phyloP scores from a whole-genome alignment of 2,888 invertebrate genomes.

The Sminthurides aquaticus region DNA sequence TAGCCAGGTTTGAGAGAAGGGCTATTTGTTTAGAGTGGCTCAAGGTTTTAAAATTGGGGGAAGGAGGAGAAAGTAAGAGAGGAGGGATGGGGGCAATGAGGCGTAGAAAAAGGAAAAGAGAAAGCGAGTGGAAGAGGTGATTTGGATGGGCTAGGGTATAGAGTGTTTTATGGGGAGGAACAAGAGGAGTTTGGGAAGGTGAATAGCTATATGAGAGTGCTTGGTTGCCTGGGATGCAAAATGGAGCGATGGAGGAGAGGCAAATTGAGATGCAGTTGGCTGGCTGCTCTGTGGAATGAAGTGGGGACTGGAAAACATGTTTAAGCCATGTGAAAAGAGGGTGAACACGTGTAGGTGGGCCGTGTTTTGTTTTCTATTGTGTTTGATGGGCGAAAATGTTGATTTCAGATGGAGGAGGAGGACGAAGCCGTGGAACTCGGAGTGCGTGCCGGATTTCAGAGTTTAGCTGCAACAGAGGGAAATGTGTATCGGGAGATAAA shows the following conservation, averaged over 20 bases:
- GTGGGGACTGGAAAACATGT: neutral
- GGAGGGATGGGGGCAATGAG: neutral
- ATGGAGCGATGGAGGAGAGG: neutral
- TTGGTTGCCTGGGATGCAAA: too few relatives aligned
- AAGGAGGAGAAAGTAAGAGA: too few relatives aligned
- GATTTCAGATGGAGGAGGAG: neutral
- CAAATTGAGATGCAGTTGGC: neutral
- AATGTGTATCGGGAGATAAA: constrained; percentile 68
- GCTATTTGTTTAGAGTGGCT: too few relatives aligned
- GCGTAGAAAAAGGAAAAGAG: neutral
- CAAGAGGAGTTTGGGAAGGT: neutral
- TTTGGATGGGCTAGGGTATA: neutral
- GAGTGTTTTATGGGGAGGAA: neutral
- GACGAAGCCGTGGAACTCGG: constrained; percentile 25
- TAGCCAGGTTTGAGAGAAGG: too few relatives aligned
- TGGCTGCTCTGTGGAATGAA: neutral
- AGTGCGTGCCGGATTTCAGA: constrained; percentile 63
- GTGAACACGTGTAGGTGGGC: neutral
- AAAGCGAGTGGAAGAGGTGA: neutral
- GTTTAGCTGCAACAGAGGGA: constrained; percentile 60
- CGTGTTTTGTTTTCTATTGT: neutral
- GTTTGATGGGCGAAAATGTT: constrained; percentile 11
- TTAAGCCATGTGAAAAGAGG: neutral
- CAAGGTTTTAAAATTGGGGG: too few relatives aligned
- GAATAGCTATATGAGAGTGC: too few relatives aligned